These are phyloP conservation scores for Ctenochaetus hawaiiensis DNA, from an alignment of 2,797 vertebrate genomes.

Conservation along the genomic window DNA sequence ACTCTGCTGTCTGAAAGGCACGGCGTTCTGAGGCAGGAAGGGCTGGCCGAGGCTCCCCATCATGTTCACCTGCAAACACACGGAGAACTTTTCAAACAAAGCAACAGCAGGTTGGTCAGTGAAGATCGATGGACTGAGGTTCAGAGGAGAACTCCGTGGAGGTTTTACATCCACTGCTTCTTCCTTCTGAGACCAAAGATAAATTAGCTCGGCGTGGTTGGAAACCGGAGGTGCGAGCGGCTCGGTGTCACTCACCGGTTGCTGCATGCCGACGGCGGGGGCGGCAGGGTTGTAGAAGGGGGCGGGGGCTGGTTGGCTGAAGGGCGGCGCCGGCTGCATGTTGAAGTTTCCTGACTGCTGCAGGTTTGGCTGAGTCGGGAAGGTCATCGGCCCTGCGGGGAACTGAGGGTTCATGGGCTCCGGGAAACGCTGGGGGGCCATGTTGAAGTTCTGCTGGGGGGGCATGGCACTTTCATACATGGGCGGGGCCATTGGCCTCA, in stretches of 20 bases:
- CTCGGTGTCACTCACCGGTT: conserved; percentile 85
- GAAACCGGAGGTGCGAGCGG: no score
- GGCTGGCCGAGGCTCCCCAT: conserved; percentile 85
- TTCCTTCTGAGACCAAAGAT: no score
- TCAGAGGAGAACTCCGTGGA: no score
- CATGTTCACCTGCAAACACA: conserved; percentile 74
- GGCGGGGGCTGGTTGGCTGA: conserved; percentile 88
- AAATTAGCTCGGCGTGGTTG: no score
- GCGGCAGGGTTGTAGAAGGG: conserved; percentile 84
- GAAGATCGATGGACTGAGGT: no score
- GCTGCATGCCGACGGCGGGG: conserved; percentile 79
- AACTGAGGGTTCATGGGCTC: conserved; percentile 88
- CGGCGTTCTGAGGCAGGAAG: conserved; percentile 89
- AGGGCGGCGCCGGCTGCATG: conserved; percentile 86
- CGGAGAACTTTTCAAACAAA: not conserved
- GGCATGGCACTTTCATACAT: conserved; percentile 77
- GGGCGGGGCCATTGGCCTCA: conserved; percentile 75
- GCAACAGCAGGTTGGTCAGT: not conserved
- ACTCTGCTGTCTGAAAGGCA: conserved; percentile 89
- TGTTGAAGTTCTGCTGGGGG: conserved; percentile 81
- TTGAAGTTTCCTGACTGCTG: conserved; percentile 89
- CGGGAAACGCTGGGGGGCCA: conserved; percentile 84
- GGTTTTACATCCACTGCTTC: no score
- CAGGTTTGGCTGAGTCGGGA: conserved; percentile 81
- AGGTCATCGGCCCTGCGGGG: conserved; percentile 80